Base-by-base conservation (phyloP, 2,888 invertebrate genomes). In the Caenorhabditis sulstoni region DNA sequence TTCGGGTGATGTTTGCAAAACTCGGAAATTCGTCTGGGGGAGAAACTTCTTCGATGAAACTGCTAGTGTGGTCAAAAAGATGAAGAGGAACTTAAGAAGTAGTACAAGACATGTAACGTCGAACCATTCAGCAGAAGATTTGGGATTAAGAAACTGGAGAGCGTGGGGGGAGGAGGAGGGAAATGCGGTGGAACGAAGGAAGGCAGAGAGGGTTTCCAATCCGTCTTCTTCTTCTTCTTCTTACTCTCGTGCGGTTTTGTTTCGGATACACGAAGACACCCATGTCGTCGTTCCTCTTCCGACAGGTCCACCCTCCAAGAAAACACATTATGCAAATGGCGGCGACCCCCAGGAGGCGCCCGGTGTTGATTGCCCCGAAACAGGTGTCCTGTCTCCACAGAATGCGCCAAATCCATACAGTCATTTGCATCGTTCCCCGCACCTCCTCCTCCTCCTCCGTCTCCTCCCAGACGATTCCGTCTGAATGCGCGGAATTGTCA, bases 341-440 rank as follows among this genome's bases (percentile, higher is more conserved):
- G 67, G 41, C 57, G 57, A 49, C 41, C 41, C 14, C 41, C 47
- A n/a, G 47, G 47, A 47, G 47, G n/a, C 16, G 66, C 47, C 47
- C 57, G 67, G 67, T 67, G 67, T 67, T 67, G 67, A 67, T 67
- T 67, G 67, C 67, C 67, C n/a, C 67, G 67, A 67, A 67, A 67
- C 67, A 67, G 67, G 67, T 67, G 67, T 67, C 67, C 67, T 67
- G 67, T n/a, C n/a, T n/a, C n/a, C 49, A 18, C 37, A 20, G 20
- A 65, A 57, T 14, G 37, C 53, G 45, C 22, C 44, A 20, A 37
- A 66, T 66, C 66, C 66, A 66, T 66, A 41, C 65, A 65, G 53
- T 65, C 65, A 65, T 65, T 62, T 65, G 41, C 58, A 58, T 58
- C 29, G 29, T 29, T 29, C 29, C n/a, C n/a, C n/a, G n/a, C n/a